Evolutionary conservation across 2,113 vertebrate genomes (phyloP), one percentile per base, ranked within the genome.

Genomic region (Morone saxatilis): DNA sequence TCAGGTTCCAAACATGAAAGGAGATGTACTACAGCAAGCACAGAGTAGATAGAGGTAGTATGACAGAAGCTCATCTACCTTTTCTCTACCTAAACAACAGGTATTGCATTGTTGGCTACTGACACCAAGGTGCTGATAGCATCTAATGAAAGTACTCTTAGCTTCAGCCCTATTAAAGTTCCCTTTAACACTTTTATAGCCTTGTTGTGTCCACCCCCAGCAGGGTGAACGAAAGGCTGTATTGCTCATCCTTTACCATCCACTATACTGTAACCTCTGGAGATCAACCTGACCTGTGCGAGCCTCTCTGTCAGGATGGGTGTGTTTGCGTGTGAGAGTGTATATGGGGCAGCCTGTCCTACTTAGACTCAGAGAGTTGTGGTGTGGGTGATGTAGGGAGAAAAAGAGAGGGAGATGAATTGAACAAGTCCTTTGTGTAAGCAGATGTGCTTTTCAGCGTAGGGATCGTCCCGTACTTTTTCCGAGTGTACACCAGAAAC

Each of bases 341-440:
- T 91, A 94, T 92, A 70, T 94, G 88, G 89, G 91, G 80, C 88
- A 86, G 86, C 69, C 38, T 90, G 91, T 53, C 91, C 90, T 89
- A 92, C 81, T 91, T 94, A 68, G n/a, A 40, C 56, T 54, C 38
- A 67, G 2, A 70, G 59, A 74, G 57, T 4, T 16, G 38, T 19
- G n/a, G 47, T 74, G 61, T 31, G 66, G 63, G 1, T 19, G 50
- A 47, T 60, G 50, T 4, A 36, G 41, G 40, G 53, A 17, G 63
- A 14, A 59, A 65, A 43, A 70, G 7, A 71, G 14, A 40, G 45
- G 22, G 45, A 40, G 41, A 50, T 36, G 51, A 53, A 36, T 20
- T 48, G 40, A 70, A 50, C 7, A 40, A 68, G 41, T 51, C 20
- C 60, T 63, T 13, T 69, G 50, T 43, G 59, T 4, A 59, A 67